phyloP scores from a whole-genome alignment of 2,797 vertebrate genomes.

The Jordanella pulchra region DNA sequence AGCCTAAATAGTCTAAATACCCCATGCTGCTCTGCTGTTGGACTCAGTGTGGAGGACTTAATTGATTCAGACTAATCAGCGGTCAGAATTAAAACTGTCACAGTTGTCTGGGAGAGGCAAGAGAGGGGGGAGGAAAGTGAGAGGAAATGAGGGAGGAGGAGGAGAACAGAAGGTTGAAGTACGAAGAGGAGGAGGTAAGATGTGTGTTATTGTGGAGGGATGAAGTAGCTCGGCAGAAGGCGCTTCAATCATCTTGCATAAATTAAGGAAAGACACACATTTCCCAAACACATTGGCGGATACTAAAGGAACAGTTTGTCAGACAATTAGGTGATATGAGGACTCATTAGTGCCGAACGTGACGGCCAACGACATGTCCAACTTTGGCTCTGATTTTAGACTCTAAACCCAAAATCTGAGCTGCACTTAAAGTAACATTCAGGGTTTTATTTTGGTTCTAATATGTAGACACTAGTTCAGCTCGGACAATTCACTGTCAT shows the following conservation, averaged over 20 bases:
- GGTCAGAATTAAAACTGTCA: conserved; percentile 85
- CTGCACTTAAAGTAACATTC: conserved; percentile 7
- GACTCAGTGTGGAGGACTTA: conserved; percentile 76
- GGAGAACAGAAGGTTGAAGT: conserved; percentile 43
- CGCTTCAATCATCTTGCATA: conserved; percentile 74
- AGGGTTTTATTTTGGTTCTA: conserved; percentile 6
- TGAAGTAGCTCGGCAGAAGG: conserved; percentile 75
- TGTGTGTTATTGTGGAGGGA: conserved; percentile 64
- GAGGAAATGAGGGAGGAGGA: conserved; percentile 27
- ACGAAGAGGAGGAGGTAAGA: conserved; percentile 45
- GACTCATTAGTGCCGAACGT: conserved; percentile 60
- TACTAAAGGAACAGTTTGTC: conserved; percentile 73
- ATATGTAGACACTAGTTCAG: conserved; percentile 2
- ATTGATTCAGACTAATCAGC: conserved; percentile 82
- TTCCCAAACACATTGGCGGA: conserved; percentile 52
- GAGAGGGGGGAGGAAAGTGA: conserved; percentile 12
- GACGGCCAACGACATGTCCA: conserved; percentile 48
- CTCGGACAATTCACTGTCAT: conserved; percentile 4
- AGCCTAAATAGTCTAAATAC: conserved; percentile 78
- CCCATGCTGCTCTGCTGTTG: conserved; percentile 78
- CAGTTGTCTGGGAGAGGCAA: conserved; percentile 74
- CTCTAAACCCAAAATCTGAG: conserved; percentile 9
- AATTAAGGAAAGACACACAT: conserved; percentile 65
- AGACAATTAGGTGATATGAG: conserved; percentile 69
- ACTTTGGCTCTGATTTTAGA: conserved; percentile 28